These are phyloP conservation scores for Drosophila elegans DNA, from an alignment of 1,140 invertebrate species.

Conservation along the genomic window DNA sequence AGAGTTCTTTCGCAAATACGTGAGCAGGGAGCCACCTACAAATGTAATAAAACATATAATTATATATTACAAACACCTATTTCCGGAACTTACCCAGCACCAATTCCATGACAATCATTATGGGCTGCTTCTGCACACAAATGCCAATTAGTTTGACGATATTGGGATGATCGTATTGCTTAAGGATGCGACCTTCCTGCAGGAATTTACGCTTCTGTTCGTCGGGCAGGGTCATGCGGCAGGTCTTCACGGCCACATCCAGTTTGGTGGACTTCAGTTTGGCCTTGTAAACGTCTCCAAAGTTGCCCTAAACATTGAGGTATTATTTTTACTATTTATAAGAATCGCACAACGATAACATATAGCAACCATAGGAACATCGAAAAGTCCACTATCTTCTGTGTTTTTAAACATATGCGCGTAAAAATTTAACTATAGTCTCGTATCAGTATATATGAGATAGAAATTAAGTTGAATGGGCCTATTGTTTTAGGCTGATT, in stretches of 20 bases:
- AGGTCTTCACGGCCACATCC: slow-evolving; percentile 98
- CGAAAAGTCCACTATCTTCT: no score
- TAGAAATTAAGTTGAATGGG: no score
- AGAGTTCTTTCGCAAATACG: slow-evolving; percentile 93
- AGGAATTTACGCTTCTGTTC: slow-evolving; percentile 98
- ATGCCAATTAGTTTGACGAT: slow-evolving; percentile 98
- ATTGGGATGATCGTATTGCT: slow-evolving; percentile 98
- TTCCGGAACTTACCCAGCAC: slow-evolving; percentile 51
- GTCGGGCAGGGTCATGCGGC: slow-evolving; percentile 95
- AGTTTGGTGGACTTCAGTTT: slow-evolving; percentile 92
- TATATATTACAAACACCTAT: background rate
- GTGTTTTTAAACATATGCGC: no score
- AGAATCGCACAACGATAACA: no score
- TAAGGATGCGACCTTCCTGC: slow-evolving; percentile 97
- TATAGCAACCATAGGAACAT: no score
- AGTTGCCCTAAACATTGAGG: slow-evolving; percentile 94
- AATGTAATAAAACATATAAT: slow-evolving; percentile 2
- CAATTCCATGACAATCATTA: slow-evolving; percentile 99
- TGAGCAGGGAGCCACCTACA: slow-evolving; percentile 95
- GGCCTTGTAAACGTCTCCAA: slow-evolving; percentile 98
- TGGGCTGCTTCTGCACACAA: slow-evolving; percentile 98
- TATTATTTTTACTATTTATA: no score
- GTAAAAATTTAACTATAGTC: no score
- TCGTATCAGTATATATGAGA: no score
- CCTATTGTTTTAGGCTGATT: no score